Conservation (phyloP, 2,888 invertebrate species). For the Rhagonycha fulva region DNA sequence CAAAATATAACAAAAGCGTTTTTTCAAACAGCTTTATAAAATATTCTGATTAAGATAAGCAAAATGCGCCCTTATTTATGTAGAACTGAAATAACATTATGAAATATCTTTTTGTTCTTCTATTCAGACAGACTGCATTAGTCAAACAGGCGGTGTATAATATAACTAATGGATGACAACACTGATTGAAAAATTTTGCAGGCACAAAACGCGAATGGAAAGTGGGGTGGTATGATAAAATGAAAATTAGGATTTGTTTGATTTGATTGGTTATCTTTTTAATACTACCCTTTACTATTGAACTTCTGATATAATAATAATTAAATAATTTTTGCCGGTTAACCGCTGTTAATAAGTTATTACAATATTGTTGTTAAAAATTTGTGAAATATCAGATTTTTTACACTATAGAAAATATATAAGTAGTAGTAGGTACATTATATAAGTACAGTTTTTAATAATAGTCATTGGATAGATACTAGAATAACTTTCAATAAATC, state of each 20-base stretch:
- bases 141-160: constrained; percentile 52
- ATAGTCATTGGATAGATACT: too few relatives aligned
- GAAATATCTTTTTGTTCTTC: constrained; percentile 51
- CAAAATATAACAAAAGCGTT: constrained; percentile 53
- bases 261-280: constrained; percentile 4
- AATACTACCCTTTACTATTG: not conserved
- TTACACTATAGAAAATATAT: too few relatives aligned
- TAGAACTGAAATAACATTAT: constrained; percentile 50
- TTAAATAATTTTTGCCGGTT: not conserved
- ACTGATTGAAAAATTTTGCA: constrained; percentile 55
- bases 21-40: constrained; percentile 50
- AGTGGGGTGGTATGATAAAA: constrained; percentile 49
- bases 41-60: constrained; percentile 55
- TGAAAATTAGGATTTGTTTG: constrained; percentile 39
- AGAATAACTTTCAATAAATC: too few relatives aligned
- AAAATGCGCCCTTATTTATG: constrained; percentile 52
- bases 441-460: too few relatives aligned
- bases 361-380: too few relatives aligned
- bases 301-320: not conserved
- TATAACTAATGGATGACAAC: constrained; percentile 57
- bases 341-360: too few relatives aligned
- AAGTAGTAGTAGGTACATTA: too few relatives aligned
- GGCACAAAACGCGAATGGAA: constrained; percentile 50
- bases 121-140: constrained; percentile 51
- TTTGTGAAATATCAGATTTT: too few relatives aligned